Conservation (phyloP, 2,888 invertebrate genomes). For the Xanthia togata region DNA sequence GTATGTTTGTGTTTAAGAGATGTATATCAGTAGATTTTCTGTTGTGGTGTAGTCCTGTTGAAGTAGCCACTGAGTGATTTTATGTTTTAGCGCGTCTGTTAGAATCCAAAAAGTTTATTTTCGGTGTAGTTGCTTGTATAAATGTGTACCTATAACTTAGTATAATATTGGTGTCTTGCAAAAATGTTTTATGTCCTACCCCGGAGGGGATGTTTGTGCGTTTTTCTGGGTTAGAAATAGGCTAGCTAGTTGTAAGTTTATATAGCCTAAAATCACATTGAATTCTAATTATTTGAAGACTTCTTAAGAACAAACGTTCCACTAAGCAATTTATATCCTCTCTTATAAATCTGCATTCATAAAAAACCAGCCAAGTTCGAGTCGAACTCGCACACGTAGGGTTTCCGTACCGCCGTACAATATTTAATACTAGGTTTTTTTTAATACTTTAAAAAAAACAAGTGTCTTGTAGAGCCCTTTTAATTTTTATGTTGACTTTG, state of each 20-base stretch:
- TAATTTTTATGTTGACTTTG: background rate
- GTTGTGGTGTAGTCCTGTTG: too few species aligned
- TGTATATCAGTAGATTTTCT: too few species aligned
- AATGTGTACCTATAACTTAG: too few species aligned
- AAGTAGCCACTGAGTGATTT: too few species aligned
- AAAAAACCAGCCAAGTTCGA: background rate
- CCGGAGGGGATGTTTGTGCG: too few species aligned
- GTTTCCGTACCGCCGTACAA: background rate
- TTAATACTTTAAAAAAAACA: background rate
- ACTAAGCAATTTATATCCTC: constrained; percentile 1
- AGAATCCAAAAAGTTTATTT: too few species aligned
- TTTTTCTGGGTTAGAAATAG: too few species aligned
- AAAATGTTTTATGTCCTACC: too few species aligned
- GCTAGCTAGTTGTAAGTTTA: background rate
- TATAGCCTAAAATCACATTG: background rate
- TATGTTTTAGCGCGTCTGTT: too few species aligned
- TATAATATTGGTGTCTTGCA: too few species aligned
- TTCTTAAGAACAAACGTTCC: background rate
- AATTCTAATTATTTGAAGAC: background rate
- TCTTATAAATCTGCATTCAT: constrained; percentile 21
- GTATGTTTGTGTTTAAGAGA: too few species aligned
- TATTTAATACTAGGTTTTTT: background rate
- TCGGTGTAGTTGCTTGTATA: too few species aligned
- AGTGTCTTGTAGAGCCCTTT: background rate
- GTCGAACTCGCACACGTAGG: background rate